Percentiles rank a stretch among this genome's conserved stretches.
Evolutionary conservation across 64 coral and sea anemone genomes (phyloP).

Genomic region (Hydrozoanthus tunicans): DNA sequence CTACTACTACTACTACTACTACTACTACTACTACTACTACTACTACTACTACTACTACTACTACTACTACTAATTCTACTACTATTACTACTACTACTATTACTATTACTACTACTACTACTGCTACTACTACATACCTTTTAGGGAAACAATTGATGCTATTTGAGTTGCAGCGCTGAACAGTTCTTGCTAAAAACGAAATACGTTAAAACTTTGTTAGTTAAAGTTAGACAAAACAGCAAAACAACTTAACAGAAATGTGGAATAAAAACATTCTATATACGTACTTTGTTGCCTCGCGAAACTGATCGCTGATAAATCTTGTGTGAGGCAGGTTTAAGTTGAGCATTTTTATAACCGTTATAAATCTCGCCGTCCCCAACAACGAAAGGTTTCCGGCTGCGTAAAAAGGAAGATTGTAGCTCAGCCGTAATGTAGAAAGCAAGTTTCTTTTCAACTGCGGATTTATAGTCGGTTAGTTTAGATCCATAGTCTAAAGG

Average conservation of each 20-base stretch:
- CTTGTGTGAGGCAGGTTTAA: slow-evolving; percentile 1
- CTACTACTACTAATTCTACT: no score
- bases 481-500: background rate
- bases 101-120: no score
- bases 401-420: background rate
- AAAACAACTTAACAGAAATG: no score
- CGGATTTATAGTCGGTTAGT: slow-evolving; percentile 21
- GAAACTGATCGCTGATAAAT: slow-evolving; percentile 44
- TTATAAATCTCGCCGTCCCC: slow-evolving; percentile 62
- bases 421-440: slow-evolving; percentile 60
- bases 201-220: background rate
- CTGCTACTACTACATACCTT: no score
- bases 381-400: background rate
- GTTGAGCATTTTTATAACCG: slow-evolving; percentile 25
- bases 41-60: no score
- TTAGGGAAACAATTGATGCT: no score
- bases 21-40: no score
- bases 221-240: background rate
- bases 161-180: no score
- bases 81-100: no score
- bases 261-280: background rate
- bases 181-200: background rate
- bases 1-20: no score
- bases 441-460: background rate
- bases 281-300: background rate